Conservation (phyloP, 2,113 vertebrate species). For the Ammodytes dubius region DNA sequence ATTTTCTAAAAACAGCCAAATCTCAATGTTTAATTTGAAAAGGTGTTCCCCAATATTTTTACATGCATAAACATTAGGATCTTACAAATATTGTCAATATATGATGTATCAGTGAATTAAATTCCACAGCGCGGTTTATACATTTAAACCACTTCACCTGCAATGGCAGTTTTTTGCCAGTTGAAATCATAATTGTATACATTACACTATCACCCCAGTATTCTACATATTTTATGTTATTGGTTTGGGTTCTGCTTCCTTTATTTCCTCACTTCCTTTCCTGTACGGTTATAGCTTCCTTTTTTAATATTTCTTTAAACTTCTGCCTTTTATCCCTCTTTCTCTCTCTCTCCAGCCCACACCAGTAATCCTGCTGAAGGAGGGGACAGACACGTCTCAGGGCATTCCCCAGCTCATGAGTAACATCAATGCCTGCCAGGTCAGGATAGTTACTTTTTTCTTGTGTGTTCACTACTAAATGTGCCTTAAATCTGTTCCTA, state of each 20-base stretch:
- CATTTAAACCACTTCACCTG: too few relatives aligned
- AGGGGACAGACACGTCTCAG: slow-evolving; percentile 97
- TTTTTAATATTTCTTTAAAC: neutral
- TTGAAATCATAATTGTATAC: too few relatives aligned
- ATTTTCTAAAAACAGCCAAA: too few relatives aligned
- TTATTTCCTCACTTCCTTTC: neutral
- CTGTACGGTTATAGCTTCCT: neutral
- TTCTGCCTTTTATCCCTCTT: too few relatives aligned
- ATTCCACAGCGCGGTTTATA: too few relatives aligned
- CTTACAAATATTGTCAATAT: too few relatives aligned
- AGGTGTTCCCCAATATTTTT: too few relatives aligned
- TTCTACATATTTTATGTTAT: neutral
- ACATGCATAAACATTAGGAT: too few relatives aligned
- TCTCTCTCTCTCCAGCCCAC: slow-evolving; percentile 84
- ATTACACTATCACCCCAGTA: neutral
- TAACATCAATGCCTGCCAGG: slow-evolving; percentile 98
- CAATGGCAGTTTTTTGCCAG: too few relatives aligned
- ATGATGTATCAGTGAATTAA: too few relatives aligned
- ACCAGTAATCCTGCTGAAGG: slow-evolving; percentile 96
- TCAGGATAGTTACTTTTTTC: neutral
- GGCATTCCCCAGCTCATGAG: slow-evolving; percentile 96
- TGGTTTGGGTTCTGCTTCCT: neutral
- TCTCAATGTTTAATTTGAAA: too few relatives aligned
- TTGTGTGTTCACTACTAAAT: neutral
- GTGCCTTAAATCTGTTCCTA: neutral